Conservation (phyloP, 2,888 invertebrate genomes). For the Pandemis heparana region DNA sequence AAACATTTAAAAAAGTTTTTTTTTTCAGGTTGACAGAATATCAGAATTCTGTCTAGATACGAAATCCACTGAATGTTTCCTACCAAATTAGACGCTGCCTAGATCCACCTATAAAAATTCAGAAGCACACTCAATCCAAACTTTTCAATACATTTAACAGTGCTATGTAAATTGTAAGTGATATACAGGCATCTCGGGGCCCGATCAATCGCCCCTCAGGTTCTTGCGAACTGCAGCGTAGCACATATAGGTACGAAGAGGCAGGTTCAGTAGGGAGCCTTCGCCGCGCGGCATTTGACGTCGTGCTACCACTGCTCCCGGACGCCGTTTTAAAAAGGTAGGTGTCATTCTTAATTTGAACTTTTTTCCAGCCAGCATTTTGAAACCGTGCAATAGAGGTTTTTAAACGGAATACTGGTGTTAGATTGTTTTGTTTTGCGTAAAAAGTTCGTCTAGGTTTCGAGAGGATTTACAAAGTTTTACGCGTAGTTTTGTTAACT, state of each 20-base stretch:
- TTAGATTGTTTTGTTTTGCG: background rate
- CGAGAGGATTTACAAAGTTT: constrained; percentile 3
- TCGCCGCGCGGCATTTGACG: constrained; percentile 74
- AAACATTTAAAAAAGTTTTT: no score
- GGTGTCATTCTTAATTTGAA: constrained; percentile 44
- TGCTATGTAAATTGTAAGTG: constrained; percentile 56
- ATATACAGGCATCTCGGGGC: constrained; percentile 51
- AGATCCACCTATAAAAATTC: constrained; percentile 10
- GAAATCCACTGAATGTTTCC: no score
- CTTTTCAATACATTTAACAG: constrained; percentile 56
- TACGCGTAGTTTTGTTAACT: background rate
- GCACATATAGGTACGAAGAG: constrained; percentile 44
- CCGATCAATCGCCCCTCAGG: constrained; percentile 66
- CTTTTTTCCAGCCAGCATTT: constrained; percentile 18
- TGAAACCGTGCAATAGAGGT: background rate
- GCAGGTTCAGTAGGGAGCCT: constrained; percentile 46
- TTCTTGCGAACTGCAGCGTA: constrained; percentile 69
- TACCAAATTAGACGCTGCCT: background rate
- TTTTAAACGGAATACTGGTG: background rate
- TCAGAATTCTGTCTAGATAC: no score
- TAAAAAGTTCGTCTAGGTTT: constrained; percentile 25
- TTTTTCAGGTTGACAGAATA: no score
- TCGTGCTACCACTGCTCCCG: constrained; percentile 60
- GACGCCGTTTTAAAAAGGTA: constrained; percentile 57
- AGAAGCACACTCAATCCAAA: constrained; percentile 49